phyloP scores from a whole-genome alignment of 2,113 vertebrate species.

The Phylloscopus trochilus region DNA sequence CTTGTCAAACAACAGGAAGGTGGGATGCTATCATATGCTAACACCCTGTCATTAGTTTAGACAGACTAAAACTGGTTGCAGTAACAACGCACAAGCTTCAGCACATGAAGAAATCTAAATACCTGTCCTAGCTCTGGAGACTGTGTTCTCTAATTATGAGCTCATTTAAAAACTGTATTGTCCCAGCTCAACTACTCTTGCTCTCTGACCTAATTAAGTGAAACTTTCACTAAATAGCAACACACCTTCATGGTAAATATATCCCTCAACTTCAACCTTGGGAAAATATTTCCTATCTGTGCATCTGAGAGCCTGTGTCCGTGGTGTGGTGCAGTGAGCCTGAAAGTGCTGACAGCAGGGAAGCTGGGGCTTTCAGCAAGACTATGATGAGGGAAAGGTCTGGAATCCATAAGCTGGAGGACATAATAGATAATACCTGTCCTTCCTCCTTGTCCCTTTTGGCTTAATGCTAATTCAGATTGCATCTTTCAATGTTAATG shows the following conservation, averaged over 20 bases:
- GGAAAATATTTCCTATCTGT: neutral
- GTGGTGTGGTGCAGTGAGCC: rapidly evolving
- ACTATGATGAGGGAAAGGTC: neutral
- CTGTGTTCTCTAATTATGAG: neutral
- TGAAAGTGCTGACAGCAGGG: neutral
- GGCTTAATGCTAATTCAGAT: neutral
- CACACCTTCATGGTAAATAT: neutral
- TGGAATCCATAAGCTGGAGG: neutral
- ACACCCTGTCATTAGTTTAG: neutral
- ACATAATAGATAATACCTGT: neutral
- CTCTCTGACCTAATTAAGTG: slow-evolving; percentile 1
- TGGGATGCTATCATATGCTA: neutral
- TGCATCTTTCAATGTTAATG: neutral
- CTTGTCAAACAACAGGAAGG: neutral
- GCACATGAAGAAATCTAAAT: neutral
- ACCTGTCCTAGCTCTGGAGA: neutral
- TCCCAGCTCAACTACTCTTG: neutral
- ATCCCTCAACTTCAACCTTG: neutral
- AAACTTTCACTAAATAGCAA: neutral
- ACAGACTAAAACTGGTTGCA: neutral
- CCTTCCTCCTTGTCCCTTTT: neutral
- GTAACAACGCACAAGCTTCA: neutral
- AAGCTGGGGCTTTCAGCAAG: neutral
- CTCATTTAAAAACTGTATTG: neutral
- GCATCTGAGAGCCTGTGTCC: rapidly evolving